Conservation (phyloP, 1,140 invertebrate genomes). For the Drosophila nikananu region DNA sequence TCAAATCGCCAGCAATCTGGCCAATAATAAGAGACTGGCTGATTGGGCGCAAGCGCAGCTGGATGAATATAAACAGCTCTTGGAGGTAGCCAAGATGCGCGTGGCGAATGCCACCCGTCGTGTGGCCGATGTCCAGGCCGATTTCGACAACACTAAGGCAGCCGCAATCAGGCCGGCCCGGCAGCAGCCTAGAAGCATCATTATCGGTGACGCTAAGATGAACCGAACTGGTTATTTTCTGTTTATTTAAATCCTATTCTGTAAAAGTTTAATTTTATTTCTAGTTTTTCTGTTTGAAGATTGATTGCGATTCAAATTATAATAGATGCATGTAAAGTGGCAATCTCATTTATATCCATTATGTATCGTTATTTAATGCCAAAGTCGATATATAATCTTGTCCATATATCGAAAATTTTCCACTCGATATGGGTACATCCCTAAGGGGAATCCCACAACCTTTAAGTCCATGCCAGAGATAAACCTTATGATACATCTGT, state of each 20-base stretch:
- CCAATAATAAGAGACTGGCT: background rate
- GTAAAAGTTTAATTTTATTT: background rate
- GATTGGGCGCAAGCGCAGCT: background rate
- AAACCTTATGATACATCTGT: conserved; percentile 23
- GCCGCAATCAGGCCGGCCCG: background rate
- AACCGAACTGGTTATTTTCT: background rate
- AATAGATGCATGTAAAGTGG: too few relatives aligned
- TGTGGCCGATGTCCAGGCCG: background rate
- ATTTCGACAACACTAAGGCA: background rate
- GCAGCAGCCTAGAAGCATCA: background rate
- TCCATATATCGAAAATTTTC: too few relatives aligned
- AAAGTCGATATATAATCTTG: too few relatives aligned
- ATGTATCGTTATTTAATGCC: background rate
- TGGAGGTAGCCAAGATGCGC: background rate
- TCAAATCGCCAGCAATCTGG: background rate
- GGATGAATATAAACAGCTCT: background rate
- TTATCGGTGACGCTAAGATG: background rate
- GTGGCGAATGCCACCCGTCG: background rate
- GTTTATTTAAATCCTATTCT: background rate
- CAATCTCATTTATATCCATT: background rate
- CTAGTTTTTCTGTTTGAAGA: background rate
- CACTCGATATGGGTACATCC: too few relatives aligned
- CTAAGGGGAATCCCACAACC: conserved; percentile 24
- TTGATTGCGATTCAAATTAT: background rate
- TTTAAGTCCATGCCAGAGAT: conserved; percentile 36